Evolutionary conservation across 1,140 invertebrate species (phyloP).

Genomic region (Melanaphis sacchari): DNA sequence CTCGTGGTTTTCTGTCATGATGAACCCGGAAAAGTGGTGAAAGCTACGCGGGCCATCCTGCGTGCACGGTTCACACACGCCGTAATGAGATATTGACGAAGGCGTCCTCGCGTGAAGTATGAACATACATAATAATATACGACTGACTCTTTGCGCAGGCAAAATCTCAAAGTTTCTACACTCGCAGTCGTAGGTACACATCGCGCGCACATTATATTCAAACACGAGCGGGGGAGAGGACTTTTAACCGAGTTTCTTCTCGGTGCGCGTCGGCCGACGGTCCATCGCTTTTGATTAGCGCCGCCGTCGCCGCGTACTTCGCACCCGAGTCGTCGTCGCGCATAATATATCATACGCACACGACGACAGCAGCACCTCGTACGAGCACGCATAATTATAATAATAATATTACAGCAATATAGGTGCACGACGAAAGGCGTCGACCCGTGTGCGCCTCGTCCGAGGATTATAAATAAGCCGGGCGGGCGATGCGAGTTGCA

Average conservation of each 20-base stretch:
- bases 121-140: neutral
- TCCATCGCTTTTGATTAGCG: constrained; percentile 49
- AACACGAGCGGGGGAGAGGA: neutral
- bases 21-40: neutral
- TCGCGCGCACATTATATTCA: neutral
- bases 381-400: too few species aligned
- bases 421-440: neutral
- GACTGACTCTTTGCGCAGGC: neutral
- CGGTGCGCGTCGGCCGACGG: neutral
- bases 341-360: neutral
- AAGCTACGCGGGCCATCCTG: neutral
- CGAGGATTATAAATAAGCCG: constrained; percentile 22
- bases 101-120: neutral
- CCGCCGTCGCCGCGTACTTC: neutral
- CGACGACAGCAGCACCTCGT: neutral
- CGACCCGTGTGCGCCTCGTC: neutral
- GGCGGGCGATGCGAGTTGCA: neutral
- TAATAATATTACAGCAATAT: neutral
- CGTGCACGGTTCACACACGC: too few species aligned
- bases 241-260: neutral
- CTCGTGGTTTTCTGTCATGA: neutral
- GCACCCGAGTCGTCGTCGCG: neutral
- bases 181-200: neutral
- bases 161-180: neutral
- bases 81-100: constrained; percentile 12